Evolutionary conservation across 2,888 invertebrate species (phyloP), one percentile per base, ranked within the genome.

Genomic region (Germaria angustata): DNA sequence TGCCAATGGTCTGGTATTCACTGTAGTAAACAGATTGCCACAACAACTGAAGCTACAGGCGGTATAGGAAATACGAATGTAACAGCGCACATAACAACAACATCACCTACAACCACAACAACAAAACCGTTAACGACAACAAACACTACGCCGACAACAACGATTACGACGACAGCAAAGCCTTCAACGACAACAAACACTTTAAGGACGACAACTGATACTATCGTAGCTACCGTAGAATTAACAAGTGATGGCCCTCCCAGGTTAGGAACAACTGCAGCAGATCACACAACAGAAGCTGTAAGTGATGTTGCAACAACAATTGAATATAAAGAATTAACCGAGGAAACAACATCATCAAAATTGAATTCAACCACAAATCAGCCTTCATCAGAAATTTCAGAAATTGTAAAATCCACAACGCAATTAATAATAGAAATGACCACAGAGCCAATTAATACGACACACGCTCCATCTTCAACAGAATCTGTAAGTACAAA

Each of bases 1-100:
- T 84, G 84, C 20, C 59, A 69, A 61, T 53, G 63, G 61, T 61
- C 73, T 11, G 28, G 8, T 6, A 5, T 13, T 20, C 71, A 81
- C 22, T 81, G 81, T 53, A 53, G 11, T 20, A 24, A 20, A 9
- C 69, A 71, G 15, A 28, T 59, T 22, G 15, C 0, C 34, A 59
- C 49, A 24, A 75, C 75, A 24, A 57, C 36, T 15, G 6, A 53
- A 34, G 20, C 24, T 39, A 11, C 46, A 22, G 5, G 24, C 13
- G 1, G n/a, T 11, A 4, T 39, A 4, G 9, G 22, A n/a, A n/a
- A n/a, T n/a, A n/a, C n/a, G n/a, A 63, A 9, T 7, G 53, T 63
- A 2, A 53, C 32, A 22, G 13, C 44, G 5, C 22, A 5, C 5
- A 39, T 5, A 51, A 39, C 39, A 8, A 39, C 32, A 36, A 49